These are phyloP conservation scores for Pseudomugil tenellus DNA, from an alignment of 2,797 vertebrate species.

Conservation along the genomic window DNA sequence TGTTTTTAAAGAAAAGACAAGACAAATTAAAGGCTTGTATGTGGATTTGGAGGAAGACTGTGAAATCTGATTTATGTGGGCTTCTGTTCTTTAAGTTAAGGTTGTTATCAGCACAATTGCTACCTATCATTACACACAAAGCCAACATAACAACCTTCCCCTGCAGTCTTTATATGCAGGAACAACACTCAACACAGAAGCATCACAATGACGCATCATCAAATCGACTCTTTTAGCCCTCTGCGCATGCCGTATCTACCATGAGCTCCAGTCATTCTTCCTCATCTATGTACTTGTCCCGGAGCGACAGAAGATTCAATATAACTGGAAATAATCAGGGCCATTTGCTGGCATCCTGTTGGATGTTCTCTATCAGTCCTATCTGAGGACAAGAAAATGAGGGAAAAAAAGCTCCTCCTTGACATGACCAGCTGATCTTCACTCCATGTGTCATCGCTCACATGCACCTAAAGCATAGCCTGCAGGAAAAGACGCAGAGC, in stretches of 20 bases:
- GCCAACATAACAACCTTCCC: slow-evolving; percentile 20
- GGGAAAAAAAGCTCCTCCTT: neutral
- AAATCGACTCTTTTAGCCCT: slow-evolving; percentile 47
- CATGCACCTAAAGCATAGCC: slow-evolving; percentile 36
- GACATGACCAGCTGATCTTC: slow-evolving; percentile 60
- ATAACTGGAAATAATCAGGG: slow-evolving; percentile 28
- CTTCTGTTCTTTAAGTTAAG: slow-evolving; percentile 13
- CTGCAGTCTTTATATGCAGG: slow-evolving; percentile 21
- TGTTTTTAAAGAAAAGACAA: slow-evolving; percentile 39
- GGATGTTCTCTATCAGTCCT: slow-evolving; percentile 23
- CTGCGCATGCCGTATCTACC: slow-evolving; percentile 27
- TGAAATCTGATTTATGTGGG: slow-evolving; percentile 34
- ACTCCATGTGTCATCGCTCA: slow-evolving; percentile 35
- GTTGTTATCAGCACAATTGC: slow-evolving; percentile 10
- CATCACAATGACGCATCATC: slow-evolving; percentile 44
- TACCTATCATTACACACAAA: neutral
- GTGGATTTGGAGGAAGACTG: slow-evolving; percentile 20
- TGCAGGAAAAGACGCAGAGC: slow-evolving; percentile 16
- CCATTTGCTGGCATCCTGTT: slow-evolving; percentile 25
- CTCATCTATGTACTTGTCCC: slow-evolving; percentile 6
- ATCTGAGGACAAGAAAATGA: slow-evolving; percentile 24
- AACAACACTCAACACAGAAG: slow-evolving; percentile 23
- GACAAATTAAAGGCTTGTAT: slow-evolving; percentile 25
- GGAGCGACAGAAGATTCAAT: slow-evolving; percentile 45
- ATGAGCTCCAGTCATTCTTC: slow-evolving; percentile 24